A percentile compares a stretch with the other conserved stretches of the same genome.
These are phyloP conservation scores for Leuciscus waleckii DNA, from an alignment of 2,797 vertebrate genomes.

Conservation along the genomic window DNA sequence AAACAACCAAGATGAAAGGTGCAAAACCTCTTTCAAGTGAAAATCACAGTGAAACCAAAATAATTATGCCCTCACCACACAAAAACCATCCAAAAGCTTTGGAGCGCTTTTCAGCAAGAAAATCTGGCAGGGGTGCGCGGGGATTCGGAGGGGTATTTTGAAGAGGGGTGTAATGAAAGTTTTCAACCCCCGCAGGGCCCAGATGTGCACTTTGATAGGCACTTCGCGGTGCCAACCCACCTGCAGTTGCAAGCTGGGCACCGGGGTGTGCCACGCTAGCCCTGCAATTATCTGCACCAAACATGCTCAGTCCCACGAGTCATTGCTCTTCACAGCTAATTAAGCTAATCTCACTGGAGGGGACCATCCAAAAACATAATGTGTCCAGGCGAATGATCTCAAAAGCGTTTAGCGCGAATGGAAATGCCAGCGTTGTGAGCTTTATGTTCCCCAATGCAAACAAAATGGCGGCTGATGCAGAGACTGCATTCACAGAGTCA, in stretches of 20 bases:
- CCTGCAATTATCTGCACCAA: conserved; percentile 78
- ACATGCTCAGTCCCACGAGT: conserved; percentile 71
- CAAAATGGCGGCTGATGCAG: conserved; percentile 43
- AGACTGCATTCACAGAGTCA: neutral
- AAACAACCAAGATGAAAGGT: conserved; percentile 47
- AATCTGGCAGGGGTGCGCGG: conserved; percentile 61
- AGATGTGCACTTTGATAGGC: conserved; percentile 75
- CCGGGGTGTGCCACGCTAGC: conserved; percentile 68
- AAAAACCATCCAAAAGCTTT: conserved; percentile 52
- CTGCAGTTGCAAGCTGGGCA: conserved; percentile 69
- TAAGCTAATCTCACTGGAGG: conserved; percentile 77
- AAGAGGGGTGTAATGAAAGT: conserved; percentile 71
- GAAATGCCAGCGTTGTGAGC: conserved; percentile 61
- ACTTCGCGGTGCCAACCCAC: conserved; percentile 73
- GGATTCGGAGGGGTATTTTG: conserved; percentile 66
- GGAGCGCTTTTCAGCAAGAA: conserved; percentile 61
- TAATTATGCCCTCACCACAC: conserved; percentile 59
- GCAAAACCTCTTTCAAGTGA: conserved; percentile 50
- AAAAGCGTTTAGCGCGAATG: conserved; percentile 64
- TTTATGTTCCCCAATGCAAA: conserved; percentile 42
- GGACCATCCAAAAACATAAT: conserved; percentile 71
- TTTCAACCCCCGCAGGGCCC: conserved; percentile 68
- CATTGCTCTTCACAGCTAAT: conserved; percentile 79
- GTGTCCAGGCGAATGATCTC: conserved; percentile 66
- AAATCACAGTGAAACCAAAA: conserved; percentile 60